Evolutionary conservation across 2,113 vertebrate genomes (phyloP).

Genomic region (Caranx melampygus): DNA sequence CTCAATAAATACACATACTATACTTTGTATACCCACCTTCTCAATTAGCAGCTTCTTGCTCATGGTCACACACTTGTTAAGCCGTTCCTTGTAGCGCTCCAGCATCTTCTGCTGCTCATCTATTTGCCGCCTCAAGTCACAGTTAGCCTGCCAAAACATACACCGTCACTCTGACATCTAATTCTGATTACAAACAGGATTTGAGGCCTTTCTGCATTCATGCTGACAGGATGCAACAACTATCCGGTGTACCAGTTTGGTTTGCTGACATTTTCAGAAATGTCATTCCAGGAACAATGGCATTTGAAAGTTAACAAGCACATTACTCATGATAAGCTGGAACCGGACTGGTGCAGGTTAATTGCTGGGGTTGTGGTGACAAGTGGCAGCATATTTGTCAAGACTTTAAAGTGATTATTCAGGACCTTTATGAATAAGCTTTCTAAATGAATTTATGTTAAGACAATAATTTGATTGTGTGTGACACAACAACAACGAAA

Average conservation of each 20-base stretch:
- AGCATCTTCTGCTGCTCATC: slow-evolving; percentile 97
- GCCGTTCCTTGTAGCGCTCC: slow-evolving; percentile 95
- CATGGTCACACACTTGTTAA: slow-evolving; percentile 97
- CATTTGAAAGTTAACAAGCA: slow-evolving; percentile 21
- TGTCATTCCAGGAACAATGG: slow-evolving; percentile 26
- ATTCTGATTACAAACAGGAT: neutral
- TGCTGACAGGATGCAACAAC: neutral
- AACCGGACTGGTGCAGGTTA: neutral
- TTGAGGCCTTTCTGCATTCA: neutral
- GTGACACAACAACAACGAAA: neutral
- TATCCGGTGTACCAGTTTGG: neutral
- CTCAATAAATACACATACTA: neutral
- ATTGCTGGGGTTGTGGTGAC: slow-evolving; percentile 4
- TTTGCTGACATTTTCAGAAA: slow-evolving; percentile 39
- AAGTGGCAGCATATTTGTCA: neutral
- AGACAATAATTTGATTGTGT: neutral
- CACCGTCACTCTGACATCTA: slow-evolving; percentile 12
- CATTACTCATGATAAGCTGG: slow-evolving; percentile 1
- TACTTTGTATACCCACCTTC: slow-evolving; percentile 84
- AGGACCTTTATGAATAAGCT: neutral
- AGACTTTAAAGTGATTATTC: neutral
- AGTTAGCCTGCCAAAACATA: slow-evolving; percentile 87
- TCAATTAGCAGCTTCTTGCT: slow-evolving; percentile 98
- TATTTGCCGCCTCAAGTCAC: slow-evolving; percentile 93
- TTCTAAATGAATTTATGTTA: neutral